phyloP scores from a whole-genome alignment of 2,113 vertebrate genomes.

The Dicaeum eximium region DNA sequence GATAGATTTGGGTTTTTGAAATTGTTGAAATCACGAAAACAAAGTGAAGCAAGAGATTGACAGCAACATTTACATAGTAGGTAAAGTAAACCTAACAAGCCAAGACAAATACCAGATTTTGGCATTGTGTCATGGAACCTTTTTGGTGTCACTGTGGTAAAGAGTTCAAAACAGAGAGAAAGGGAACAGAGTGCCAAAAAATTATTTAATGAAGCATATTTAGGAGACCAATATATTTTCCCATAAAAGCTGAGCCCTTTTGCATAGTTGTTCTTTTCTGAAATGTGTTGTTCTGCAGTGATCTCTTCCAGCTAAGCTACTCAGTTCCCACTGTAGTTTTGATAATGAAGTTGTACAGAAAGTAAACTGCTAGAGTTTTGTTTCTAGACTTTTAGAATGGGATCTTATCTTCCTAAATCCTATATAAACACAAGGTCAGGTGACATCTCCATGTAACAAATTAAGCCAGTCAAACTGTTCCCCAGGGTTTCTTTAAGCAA shows the following conservation, averaged over 20 bases:
- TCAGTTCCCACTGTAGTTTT: background rate
- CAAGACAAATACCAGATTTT: background rate
- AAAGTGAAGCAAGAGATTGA: background rate
- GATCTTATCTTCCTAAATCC: background rate
- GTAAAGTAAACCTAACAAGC: background rate
- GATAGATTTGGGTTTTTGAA: background rate
- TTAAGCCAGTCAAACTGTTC: background rate
- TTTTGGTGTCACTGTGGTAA: background rate
- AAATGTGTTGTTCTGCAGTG: background rate
- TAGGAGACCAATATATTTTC: background rate
- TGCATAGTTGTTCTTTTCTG: background rate
- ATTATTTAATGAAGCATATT: background rate
- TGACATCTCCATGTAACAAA: background rate
- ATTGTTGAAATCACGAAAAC: background rate
- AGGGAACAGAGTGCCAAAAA: background rate
- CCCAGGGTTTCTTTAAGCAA: background rate
- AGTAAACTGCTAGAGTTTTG: background rate
- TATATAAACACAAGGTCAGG: background rate
- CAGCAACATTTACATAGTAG: background rate
- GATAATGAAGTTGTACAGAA: background rate
- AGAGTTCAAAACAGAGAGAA: background rate
- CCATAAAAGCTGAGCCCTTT: background rate
- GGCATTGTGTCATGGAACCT: background rate
- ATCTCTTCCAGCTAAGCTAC: background rate
- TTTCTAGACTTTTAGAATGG: background rate